Evolutionary conservation across 2,797 vertebrate genomes (phyloP).

Genomic region (Remorina albescens): DNA sequence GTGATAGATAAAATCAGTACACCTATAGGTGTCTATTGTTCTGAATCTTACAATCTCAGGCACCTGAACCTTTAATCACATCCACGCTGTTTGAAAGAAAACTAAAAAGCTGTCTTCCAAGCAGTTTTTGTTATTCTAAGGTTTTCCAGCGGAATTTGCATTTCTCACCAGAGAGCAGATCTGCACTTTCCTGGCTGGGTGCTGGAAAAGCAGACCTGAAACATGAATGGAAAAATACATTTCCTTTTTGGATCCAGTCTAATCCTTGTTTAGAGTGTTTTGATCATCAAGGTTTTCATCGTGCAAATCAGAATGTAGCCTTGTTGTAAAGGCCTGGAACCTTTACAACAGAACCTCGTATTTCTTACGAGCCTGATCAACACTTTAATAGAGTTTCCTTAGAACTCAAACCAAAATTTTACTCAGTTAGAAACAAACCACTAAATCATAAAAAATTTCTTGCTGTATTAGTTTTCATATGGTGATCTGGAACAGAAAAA

Average conservation of each 20-base stretch:
- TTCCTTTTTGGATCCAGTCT: background rate
- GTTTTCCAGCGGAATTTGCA: conserved; percentile 8
- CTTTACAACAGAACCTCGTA: too few species aligned
- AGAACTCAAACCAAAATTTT: background rate
- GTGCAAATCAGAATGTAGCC: conserved; percentile 21
- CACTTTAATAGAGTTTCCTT: conserved; percentile 10
- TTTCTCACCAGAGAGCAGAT: conserved; percentile 31
- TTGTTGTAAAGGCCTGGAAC: conserved; percentile 4
- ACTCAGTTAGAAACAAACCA: conserved; percentile 25
- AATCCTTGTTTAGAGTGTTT: conserved; percentile 24
- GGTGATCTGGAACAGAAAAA: background rate
- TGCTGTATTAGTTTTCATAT: background rate
- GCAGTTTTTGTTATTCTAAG: too few species aligned
- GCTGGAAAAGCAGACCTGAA: conserved; percentile 20
- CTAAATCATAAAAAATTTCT: background rate
- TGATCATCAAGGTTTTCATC: conserved; percentile 26
- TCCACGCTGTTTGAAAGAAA: too few species aligned
- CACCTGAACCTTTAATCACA: conserved; percentile 82
- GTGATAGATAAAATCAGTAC: conserved; percentile 39
- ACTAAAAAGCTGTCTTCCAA: too few species aligned
- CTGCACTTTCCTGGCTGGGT: conserved; percentile 17
- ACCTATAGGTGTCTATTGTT: conserved; percentile 18
- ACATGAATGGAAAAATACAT: conserved; percentile 22
- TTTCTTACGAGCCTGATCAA: conserved; percentile 22
- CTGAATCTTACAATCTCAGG: conserved; percentile 74